Evolutionary conservation across 2,888 invertebrate species (phyloP).

Genomic region (Hylaea fasciaria): DNA sequence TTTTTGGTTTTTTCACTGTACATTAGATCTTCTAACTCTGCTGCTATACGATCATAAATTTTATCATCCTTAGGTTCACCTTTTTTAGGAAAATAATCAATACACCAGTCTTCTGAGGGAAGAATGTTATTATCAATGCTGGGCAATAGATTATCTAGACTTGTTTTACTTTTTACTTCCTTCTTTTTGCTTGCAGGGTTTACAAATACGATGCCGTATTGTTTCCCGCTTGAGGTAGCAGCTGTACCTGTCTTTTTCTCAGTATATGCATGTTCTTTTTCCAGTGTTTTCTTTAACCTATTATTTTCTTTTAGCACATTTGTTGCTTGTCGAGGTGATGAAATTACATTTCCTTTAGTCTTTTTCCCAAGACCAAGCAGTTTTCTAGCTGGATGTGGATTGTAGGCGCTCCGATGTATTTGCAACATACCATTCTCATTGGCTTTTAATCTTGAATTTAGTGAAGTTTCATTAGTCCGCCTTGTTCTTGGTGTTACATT

Average conservation of each 20-base stretch:
- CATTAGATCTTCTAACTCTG: conserved; percentile 81
- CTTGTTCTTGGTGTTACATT: conserved; percentile 61
- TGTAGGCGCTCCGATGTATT: conserved; percentile 66
- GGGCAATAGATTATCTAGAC: conserved; percentile 66
- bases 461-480: conserved; percentile 49
- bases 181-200: conserved; percentile 57
- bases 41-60: conserved; percentile 81
- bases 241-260: conserved; percentile 54
- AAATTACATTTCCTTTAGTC: conserved; percentile 44
- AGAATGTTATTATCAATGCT: conserved; percentile 65
- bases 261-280: conserved; percentile 25
- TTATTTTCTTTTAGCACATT: conserved; percentile 77
- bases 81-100: conserved; percentile 75
- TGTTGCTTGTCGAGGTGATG: conserved; percentile 37
- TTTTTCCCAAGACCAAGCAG: conserved; percentile 51
- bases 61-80: conserved; percentile 77
- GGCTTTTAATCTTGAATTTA: conserved; percentile 67
- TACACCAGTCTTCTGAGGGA: conserved; percentile 76
- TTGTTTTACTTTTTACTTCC: conserved; percentile 59
- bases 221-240: conserved; percentile 57
- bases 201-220: conserved; percentile 72
- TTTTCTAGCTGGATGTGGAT: conserved; percentile 64
- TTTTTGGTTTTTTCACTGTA: conserved; percentile 67
- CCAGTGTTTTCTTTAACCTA: conserved; percentile 57
- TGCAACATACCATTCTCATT: conserved; percentile 82